Evolutionary conservation across 2,888 invertebrate species (phyloP).

Genomic region (Perizoma affinitatum): DNA sequence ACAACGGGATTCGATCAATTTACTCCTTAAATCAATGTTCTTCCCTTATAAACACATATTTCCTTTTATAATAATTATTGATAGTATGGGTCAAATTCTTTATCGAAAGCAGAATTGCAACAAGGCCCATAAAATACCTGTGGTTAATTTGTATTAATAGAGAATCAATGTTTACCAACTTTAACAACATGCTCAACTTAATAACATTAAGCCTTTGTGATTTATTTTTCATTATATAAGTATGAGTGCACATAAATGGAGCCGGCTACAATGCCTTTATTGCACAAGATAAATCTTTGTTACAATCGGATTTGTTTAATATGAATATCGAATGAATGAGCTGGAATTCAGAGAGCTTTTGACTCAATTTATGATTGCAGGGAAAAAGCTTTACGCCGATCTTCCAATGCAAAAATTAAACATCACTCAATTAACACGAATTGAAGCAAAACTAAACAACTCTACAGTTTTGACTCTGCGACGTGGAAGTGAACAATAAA

Average conservation of each 20-base stretch:
- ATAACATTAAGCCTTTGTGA: conserved; percentile 45
- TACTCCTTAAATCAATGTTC: background rate
- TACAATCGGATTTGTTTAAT: conserved; percentile 66
- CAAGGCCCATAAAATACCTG: conserved; percentile 8
- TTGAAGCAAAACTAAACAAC: no score
- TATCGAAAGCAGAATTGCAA: conserved; percentile 6
- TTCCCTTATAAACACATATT: background rate
- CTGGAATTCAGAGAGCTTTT: conserved; percentile 51
- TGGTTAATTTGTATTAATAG: conserved; percentile 9
- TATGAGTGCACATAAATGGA: conserved; percentile 49
- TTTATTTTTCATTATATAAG: conserved; percentile 46
- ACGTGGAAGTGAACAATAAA: no score
- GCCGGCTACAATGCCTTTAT: conserved; percentile 59
- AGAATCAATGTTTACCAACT: conserved; percentile 28
- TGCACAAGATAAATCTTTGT: conserved; percentile 67
- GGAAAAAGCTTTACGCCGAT: conserved; percentile 45
- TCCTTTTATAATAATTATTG: background rate
- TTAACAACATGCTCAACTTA: conserved; percentile 29
- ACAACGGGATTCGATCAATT: conserved; percentile 6
- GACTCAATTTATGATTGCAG: conserved; percentile 47
- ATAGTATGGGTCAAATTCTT: conserved; percentile 4
- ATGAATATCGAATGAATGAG: conserved; percentile 64
- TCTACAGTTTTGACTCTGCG: no score
- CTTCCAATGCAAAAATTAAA: background rate
- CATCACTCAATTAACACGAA: background rate